Evolutionary conservation across 35 echinoderm and acorn worm species (phyloP), one percentile per base, ranked within the genome.

Genomic region (Ophiothrix spiculata): DNA sequence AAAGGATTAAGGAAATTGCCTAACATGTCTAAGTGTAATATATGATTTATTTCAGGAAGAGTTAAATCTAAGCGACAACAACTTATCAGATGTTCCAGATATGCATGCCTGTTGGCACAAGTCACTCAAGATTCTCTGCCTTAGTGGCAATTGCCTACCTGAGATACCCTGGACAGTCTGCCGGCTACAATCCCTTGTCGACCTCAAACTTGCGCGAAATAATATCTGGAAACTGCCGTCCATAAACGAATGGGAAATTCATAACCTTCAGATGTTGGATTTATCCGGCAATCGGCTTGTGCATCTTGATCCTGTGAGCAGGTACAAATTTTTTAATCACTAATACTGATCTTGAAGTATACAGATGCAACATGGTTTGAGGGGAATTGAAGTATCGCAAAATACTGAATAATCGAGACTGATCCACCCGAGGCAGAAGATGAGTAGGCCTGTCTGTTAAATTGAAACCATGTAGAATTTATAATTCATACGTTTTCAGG

Each of bases 91-190:
- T 35, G 84, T 86, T 23, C 79, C 90, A n/a, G 90, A 92, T 74
- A 75, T 92, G 36, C 84, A 86, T 35, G 82, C 73, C 29, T 83
- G 64, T 54, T 92, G 90, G 90, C 64, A 82, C 25, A 78, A 85
- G 8, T 76, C 90, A 10, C 46, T 92, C 17, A 29, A 74, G 28
- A 39, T 49, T 46, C 49, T 92, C 32, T 77, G 83, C 64, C 73
- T 92, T 13, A 83, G 84, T 54, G 23, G 56, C 74, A 92, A 92
- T 46, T 38, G 60, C 10, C 35, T 92, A 64, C 40, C 85, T 29
- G 84, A 82, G 40, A 87, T 92, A 31, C 90, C 90, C 14, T 21
- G 38, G 39, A 63, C 84, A 16, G 45, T 92, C 39, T 87, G 84
- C 73, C 84, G 76, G 21, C 79, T 92, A 64, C 82, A 69, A 17